Conservation (phyloP, 1,140 invertebrate genomes). For the Pristionchus pacificus region DNA sequence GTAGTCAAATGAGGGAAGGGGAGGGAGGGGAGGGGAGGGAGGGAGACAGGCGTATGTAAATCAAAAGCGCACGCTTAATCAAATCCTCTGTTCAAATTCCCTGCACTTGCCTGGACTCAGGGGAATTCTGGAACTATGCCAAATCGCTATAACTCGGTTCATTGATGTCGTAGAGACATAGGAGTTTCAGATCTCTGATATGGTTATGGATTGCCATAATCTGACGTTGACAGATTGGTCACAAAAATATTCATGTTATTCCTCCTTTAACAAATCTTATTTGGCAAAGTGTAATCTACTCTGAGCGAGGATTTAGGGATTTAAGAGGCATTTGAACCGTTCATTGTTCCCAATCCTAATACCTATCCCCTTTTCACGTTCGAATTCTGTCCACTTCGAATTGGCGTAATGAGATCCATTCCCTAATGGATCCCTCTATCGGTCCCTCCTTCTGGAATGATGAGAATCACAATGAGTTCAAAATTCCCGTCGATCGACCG, state of each 20-base stretch:
- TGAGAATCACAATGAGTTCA: neutral
- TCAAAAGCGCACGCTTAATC: too few relatives aligned
- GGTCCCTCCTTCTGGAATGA: slow-evolving; percentile 40
- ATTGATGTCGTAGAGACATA: too few relatives aligned
- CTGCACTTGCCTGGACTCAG: too few relatives aligned
- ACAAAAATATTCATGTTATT: neutral
- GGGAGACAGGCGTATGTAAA: too few relatives aligned
- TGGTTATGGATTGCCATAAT: neutral
- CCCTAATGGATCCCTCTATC: slow-evolving; percentile 22
- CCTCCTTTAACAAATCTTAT: neutral
- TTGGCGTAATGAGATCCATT: slow-evolving; percentile 42
- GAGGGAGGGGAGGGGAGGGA: too few relatives aligned
- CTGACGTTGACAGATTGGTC: neutral
- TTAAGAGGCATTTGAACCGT: neutral
- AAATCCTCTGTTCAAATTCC: too few relatives aligned
- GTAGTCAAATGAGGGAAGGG: too few relatives aligned
- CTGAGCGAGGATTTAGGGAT: too few relatives aligned
- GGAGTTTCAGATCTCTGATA: too few relatives aligned
- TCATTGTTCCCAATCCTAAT: neutral
- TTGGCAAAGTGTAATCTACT: too few relatives aligned
- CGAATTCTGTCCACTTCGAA: slow-evolving; percentile 36
- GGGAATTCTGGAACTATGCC: too few relatives aligned
- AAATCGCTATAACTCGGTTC: too few relatives aligned
- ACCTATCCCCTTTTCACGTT: slow-evolving; percentile 10
- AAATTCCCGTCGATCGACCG: neutral